Percentiles rank a stretch among this genome's conserved stretches.
Conservation (phyloP, 1,140 invertebrate genomes). For the Drosophila rufa region DNA sequence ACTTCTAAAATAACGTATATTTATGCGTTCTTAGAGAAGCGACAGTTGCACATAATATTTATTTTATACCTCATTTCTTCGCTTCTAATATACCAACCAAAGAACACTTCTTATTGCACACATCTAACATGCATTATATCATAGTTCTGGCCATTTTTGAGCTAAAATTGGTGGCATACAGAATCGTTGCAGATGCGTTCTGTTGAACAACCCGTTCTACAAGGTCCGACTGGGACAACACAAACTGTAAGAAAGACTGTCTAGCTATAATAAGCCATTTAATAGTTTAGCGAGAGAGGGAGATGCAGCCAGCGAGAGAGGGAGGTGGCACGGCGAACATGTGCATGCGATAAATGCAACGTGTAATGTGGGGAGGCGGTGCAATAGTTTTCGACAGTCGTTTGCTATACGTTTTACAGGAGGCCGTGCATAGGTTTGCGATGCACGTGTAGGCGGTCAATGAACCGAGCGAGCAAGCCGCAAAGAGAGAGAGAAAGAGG, state of each 20-base stretch:
- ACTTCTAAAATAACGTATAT: too few species aligned
- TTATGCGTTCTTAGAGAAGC: too few species aligned
- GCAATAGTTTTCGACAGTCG: constrained; percentile 64
- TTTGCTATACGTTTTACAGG: constrained; percentile 33
- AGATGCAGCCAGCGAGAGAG: constrained; percentile 18
- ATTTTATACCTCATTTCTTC: too few species aligned
- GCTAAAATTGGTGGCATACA: too few species aligned
- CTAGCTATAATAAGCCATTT: constrained; percentile 59
- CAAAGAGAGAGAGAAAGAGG: constrained; percentile 1
- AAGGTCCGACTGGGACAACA: too few species aligned
- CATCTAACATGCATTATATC: too few species aligned
- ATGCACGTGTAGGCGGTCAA: constrained; percentile 77
- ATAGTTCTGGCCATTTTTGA: too few species aligned
- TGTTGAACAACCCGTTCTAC: too few species aligned
- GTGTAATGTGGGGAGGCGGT: constrained; percentile 59
- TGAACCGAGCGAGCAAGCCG: constrained; percentile 60
- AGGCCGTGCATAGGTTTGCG: constrained; percentile 73
- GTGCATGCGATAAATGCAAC: constrained; percentile 81
- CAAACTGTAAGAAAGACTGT: constrained; percentile 21
- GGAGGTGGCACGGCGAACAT: constrained; percentile 42
- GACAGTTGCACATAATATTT: too few species aligned
- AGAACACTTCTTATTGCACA: too few species aligned
- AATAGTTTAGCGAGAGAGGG: constrained; percentile 45
- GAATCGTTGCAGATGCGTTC: too few species aligned
- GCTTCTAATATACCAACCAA: too few species aligned